Conservation (phyloP, 2,113 vertebrate species). For the Paraplagusia blochii region DNA sequence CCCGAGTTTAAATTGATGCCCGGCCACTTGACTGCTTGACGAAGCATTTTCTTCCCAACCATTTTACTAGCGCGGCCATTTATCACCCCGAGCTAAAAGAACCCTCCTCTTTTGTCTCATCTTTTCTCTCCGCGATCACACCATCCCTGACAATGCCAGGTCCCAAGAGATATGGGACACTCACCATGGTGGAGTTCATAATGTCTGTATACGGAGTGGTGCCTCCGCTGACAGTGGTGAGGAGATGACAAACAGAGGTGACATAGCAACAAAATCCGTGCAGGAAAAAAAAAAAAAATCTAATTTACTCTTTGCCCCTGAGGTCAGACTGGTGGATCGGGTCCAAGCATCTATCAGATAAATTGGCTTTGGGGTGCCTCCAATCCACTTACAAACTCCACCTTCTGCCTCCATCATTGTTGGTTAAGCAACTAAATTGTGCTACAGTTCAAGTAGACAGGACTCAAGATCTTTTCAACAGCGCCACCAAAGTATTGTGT, state of each 20-base stretch:
- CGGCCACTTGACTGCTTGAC: slow-evolving; percentile 67
- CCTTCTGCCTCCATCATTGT: slow-evolving; percentile 40
- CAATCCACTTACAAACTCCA: slow-evolving; percentile 55
- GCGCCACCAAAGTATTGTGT: too few relatives aligned
- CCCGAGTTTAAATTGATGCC: slow-evolving; percentile 69
- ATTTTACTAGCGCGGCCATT: slow-evolving; percentile 53
- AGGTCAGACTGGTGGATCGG: slow-evolving; percentile 50
- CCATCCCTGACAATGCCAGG: slow-evolving; percentile 1
- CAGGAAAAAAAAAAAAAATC: slow-evolving; percentile 45
- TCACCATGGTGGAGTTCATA: slow-evolving; percentile 37
- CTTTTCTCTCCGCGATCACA: slow-evolving; percentile 8
- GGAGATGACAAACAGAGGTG: slow-evolving; percentile 44
- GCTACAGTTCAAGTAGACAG: slow-evolving; percentile 31
- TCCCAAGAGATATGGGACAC: slow-evolving; percentile 28
- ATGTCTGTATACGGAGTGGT: slow-evolving; percentile 44
- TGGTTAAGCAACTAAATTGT: slow-evolving; percentile 46
- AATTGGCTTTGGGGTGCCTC: slow-evolving; percentile 56
- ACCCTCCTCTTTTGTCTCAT: slow-evolving; percentile 36
- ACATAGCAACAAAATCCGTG: slow-evolving; percentile 41
- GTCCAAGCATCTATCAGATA: slow-evolving; percentile 65
- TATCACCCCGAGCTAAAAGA: slow-evolving; percentile 55
- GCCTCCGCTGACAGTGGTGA: slow-evolving; percentile 24
- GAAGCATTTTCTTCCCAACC: slow-evolving; percentile 67
- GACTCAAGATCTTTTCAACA: slow-evolving; percentile 11
- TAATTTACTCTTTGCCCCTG: slow-evolving; percentile 63